Evolutionary conservation across 2,888 invertebrate species (phyloP), one percentile per base, ranked within the genome.

Genomic region (Philopedon plagiatum): DNA sequence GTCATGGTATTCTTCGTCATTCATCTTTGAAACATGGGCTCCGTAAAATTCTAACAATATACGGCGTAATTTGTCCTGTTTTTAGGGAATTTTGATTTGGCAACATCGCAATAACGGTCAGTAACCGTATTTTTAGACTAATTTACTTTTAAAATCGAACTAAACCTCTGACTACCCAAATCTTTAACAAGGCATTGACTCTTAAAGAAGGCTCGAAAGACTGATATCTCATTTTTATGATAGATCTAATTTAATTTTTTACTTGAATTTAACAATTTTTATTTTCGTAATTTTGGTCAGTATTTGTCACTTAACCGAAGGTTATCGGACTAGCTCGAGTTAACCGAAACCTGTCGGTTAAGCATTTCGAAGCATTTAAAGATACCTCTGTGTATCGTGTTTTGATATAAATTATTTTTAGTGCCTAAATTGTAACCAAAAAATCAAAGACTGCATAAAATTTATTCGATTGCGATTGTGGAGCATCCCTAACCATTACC

Each of bases 151-250:
- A 29, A 54, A 32, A 29, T 29, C 8, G 8, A 54, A 18, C 2
- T 5, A 15, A n/a, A 1, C 29, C 51, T 29, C 32, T 29, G 15
- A 13, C 13, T 29, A 29, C 32, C 29, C 2, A 15, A 54, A 9
- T 54, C 18, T 26, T 26, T 7, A 8, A 54, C 13, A 51, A 54
- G 51, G 51, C 51, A 29, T 29, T 32, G 51, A 54, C 51, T 54
- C 18, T 29, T 26, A 26, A 39, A 58, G 37, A 58, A 23, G 41
- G 41, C 26, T 58, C 23, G 58, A 23, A 58, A 58, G 58, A 58
- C 58, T 58, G 39, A 41, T 41, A 39, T 58, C 41, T 58, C 58
- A 26, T 58, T 37, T 58, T 58, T 58, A 39, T 58, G 26, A 29
- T 54, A 54, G 51, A 54, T 18, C 18, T 54, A 54, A 54, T 29